Conservation (phyloP, 2,113 vertebrate genomes). For the Bubo scandiacus region DNA sequence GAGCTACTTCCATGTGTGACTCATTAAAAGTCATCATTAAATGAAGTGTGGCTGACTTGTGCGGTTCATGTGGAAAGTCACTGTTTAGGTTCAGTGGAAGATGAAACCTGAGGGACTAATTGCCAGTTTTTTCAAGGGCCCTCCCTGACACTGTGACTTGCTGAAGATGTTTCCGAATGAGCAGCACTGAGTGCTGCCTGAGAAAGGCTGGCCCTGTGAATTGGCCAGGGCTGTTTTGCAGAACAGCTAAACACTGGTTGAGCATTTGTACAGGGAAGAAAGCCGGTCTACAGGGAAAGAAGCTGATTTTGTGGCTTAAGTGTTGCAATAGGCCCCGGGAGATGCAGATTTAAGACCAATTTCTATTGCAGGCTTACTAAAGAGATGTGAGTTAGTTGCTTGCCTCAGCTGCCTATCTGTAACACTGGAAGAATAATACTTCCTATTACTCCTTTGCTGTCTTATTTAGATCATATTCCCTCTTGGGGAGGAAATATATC, state of each 20-base stretch:
- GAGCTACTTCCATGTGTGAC: background rate
- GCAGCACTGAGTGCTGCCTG: background rate
- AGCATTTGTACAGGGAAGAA: background rate
- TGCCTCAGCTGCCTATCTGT: conserved; percentile 1
- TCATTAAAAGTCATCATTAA: background rate
- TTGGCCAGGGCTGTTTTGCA: background rate
- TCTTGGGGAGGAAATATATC: background rate
- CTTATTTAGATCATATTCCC: background rate
- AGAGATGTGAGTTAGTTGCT: background rate
- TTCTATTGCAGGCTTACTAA: conserved; percentile 10
- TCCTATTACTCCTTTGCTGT: background rate
- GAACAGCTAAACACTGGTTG: background rate
- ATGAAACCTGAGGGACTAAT: background rate
- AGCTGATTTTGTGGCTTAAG: background rate
- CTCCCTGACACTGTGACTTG: background rate
- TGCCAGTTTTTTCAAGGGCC: background rate
- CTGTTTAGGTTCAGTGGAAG: background rate
- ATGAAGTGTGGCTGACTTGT: background rate
- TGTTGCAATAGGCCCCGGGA: background rate
- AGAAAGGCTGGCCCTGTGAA: background rate
- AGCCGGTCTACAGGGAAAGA: background rate
- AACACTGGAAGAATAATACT: background rate
- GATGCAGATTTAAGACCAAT: conserved; percentile 17
- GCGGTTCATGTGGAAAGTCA: background rate
- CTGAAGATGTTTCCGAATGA: background rate